phyloP scores from a whole-genome alignment of 2,888 invertebrate genomes.

The Actias luna region DNA sequence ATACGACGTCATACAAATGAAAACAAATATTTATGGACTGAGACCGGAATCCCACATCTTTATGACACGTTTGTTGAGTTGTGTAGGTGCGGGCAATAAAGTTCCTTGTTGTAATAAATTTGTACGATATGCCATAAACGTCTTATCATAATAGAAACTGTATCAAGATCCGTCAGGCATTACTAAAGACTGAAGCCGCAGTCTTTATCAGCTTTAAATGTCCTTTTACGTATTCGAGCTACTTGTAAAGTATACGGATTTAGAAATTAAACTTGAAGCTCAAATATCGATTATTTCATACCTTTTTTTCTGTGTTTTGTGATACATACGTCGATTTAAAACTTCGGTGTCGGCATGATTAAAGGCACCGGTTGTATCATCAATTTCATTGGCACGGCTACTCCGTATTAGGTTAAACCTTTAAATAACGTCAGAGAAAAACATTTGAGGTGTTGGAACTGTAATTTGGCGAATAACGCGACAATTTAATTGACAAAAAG shows the following conservation, averaged over 20 bases:
- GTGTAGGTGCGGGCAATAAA: conserved; percentile 19
- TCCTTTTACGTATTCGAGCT: background rate
- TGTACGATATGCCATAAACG: conserved; percentile 37
- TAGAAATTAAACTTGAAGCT: background rate
- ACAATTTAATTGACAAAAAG: conserved; percentile 61
- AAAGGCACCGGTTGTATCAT: conserved; percentile 37
- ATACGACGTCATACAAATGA: conserved; percentile 52
- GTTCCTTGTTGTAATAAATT: conserved; percentile 30
- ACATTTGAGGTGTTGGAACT: conserved; percentile 43
- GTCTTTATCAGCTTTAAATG: conserved; percentile 67
- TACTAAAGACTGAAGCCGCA: conserved; percentile 58
- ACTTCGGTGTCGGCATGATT: background rate
- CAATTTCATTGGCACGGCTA: conserved; percentile 32
- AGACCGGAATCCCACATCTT: conserved; percentile 12
- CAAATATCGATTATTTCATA: background rate
- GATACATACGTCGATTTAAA: conserved; percentile 1
- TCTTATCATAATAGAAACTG: conserved; percentile 58
- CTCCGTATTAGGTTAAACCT: conserved; percentile 39
- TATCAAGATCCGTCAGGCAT: conserved; percentile 64
- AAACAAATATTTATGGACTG: conserved; percentile 54
- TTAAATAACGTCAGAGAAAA: conserved; percentile 41
- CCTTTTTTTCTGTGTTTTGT: conserved; percentile 17
- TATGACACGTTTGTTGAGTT: conserved; percentile 25
- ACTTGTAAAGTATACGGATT: conserved; percentile 70
- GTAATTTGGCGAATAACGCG: conserved; percentile 49